Evolutionary conservation across 2,888 invertebrate genomes (phyloP).

Genomic region (Gonocerus acuteangulatus): DNA sequence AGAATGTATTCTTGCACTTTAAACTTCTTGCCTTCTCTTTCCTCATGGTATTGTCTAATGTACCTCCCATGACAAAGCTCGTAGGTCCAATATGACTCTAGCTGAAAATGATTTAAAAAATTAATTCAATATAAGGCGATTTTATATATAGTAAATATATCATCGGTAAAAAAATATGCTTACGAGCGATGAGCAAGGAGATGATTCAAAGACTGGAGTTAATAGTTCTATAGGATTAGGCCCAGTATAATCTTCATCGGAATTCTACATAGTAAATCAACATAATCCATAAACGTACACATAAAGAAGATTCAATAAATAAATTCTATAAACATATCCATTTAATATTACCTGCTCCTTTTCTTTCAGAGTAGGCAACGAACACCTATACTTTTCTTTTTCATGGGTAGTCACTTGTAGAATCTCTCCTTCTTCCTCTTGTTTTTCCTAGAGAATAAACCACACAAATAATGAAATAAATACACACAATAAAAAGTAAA

Average conservation of each 20-base stretch:
- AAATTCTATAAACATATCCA: not conserved
- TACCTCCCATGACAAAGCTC: slow-evolving; percentile 90
- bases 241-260: slow-evolving; percentile 58
- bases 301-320: not conserved
- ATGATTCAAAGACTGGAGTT: slow-evolving; percentile 65
- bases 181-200: slow-evolving; percentile 72
- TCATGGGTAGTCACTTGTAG: slow-evolving; percentile 64
- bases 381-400: slow-evolving; percentile 76
- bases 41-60: slow-evolving; percentile 92
- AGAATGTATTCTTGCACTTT: slow-evolving; percentile 78
- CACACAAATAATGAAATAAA: not conserved
- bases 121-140: no score
- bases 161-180: no score
- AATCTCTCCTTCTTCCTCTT: slow-evolving; percentile 46
- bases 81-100: slow-evolving; percentile 93
- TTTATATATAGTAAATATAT: not conserved
- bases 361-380: slow-evolving; percentile 58
- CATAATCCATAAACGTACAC: not conserved
- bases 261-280: slow-evolving; percentile 42
- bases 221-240: slow-evolving; percentile 71
- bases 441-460: slow-evolving; percentile 32
- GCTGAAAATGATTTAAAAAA: slow-evolving; percentile 41
- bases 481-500: not conserved
- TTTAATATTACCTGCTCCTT: slow-evolving; percentile 39
- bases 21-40: slow-evolving; percentile 77